phyloP scores from a whole-genome alignment of 2,113 vertebrate genomes.

The Ranitomeya variabilis region DNA sequence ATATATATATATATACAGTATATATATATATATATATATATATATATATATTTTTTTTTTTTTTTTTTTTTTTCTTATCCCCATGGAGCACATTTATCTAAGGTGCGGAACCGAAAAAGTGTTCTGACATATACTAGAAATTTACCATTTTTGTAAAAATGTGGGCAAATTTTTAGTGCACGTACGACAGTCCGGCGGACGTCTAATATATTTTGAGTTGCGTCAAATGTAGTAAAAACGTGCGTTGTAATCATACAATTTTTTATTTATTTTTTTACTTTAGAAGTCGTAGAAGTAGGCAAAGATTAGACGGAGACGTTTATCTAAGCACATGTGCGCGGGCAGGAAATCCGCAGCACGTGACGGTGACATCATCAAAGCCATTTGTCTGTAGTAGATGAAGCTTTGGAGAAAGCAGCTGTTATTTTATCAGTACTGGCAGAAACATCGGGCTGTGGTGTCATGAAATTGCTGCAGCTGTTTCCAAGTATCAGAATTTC shows the following conservation, averaged over 20 bases:
- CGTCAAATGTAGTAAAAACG: too few species aligned
- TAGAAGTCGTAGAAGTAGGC: background rate
- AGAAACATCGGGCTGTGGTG: constrained; percentile 64
- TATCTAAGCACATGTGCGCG: constrained; percentile 31
- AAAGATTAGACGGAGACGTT: background rate
- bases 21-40: too few species aligned
- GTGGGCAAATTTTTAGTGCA: too few species aligned
- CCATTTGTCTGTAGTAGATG: constrained; percentile 11
- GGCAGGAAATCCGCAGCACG: constrained; percentile 37
- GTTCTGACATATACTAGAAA: too few species aligned
- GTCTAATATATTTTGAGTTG: too few species aligned
- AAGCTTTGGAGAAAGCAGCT: constrained; percentile 60
- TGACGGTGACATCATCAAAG: constrained; percentile 54
- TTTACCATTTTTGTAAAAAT: too few species aligned
- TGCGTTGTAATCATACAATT: background rate
- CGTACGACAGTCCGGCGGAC: too few species aligned
- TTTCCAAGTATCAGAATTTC: constrained; percentile 70
- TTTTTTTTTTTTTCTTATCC: too few species aligned
- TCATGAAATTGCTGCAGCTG: constrained; percentile 72
- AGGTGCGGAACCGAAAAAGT: too few species aligned
- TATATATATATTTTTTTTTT: too few species aligned
- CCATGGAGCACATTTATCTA: too few species aligned
- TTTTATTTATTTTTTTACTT: background rate
- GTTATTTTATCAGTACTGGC: constrained; percentile 67
- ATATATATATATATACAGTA: too few species aligned